Evolutionary conservation across 2,888 invertebrate species (phyloP), one percentile per base, ranked within the genome.

Genomic region (Habroteleia sp.): DNA sequence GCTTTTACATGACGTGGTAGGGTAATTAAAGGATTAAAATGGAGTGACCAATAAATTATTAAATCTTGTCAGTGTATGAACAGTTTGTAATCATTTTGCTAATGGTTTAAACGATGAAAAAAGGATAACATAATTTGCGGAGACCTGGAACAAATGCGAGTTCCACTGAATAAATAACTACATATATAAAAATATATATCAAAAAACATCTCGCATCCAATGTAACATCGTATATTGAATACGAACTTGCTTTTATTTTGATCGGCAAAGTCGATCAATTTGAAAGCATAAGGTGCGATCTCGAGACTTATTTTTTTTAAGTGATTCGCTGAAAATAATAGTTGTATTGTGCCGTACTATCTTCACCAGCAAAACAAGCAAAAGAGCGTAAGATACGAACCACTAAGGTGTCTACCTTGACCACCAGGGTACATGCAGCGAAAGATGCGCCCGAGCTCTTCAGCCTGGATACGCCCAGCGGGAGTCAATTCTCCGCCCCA

Each of bases 401-500:
- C 93, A 87, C 93, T 92, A 89, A 93, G 92, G 87, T 95, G 95
- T 85, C 95, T 92, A 86, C 96, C 96, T 93, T 97, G 97, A 78
- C 98, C 98, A 60, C 98, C 98, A 6, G 99, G 99, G 90, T 99
- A 99, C 95, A 99, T 97, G 92, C 99, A 99, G 78, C 99, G 94
- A 91, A 99, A 99, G 88, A 99, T 97, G 81, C 98, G 92, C 35
- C 99, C 99, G 79, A 99, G 90, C 89, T 98, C 97, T 90, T 99
- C 98, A 0, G 99, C 98, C 90, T 99, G 98, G 68, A 97, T 96
- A 78, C 97, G 93, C 1, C 99, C 99, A 1, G 98, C 98, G 0
- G 98, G 98, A 3, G 99, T 99, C 85, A 99, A 90, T 90, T 99
- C 99, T 39, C 99, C 99, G 75, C 99, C 99, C 99, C 99, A 99